These are phyloP conservation scores for Anthophora plumipes DNA, from an alignment of 2,888 invertebrate genomes.

Conservation along the genomic window DNA sequence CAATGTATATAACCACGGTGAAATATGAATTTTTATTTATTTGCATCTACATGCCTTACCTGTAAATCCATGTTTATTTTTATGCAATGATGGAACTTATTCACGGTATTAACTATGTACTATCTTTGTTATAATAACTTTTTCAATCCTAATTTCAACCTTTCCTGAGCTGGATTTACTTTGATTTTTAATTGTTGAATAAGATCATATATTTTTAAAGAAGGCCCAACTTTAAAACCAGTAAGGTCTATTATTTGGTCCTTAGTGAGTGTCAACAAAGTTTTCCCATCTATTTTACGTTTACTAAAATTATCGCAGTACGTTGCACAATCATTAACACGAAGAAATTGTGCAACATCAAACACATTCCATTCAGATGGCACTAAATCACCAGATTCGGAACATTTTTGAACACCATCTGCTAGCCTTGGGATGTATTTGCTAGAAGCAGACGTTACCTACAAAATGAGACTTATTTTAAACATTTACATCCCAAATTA, in stretches of 20 bases:
- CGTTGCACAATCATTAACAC: constrained; percentile 92
- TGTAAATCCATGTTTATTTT: constrained; percentile 80
- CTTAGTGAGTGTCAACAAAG: constrained; percentile 92
- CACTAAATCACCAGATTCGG: constrained; percentile 86
- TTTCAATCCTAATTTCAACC: constrained; percentile 88
- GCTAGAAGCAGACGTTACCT: constrained; percentile 85
- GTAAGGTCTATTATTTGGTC: constrained; percentile 95
- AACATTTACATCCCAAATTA: constrained; percentile 14
- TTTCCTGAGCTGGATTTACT: constrained; percentile 90
- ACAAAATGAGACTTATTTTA: constrained; percentile 68
- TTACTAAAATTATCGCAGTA: constrained; percentile 87
- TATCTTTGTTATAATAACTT: constrained; percentile 87
- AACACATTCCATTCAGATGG: constrained; percentile 92
- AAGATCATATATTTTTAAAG: constrained; percentile 96
- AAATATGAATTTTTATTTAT: constrained; percentile 64
- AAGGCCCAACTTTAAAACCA: constrained; percentile 97
- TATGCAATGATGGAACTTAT: constrained; percentile 74
- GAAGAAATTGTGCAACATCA: constrained; percentile 95
- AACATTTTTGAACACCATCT: constrained; percentile 85
- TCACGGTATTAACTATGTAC: constrained; percentile 70
- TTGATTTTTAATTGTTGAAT: constrained; percentile 96
- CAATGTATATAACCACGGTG: constrained; percentile 55
- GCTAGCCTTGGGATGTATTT: constrained; percentile 87
- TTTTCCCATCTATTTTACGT: constrained; percentile 91
- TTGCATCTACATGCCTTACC: constrained; percentile 74